Percentiles rank a stretch among this genome's conserved stretches.
Evolutionary conservation across 2,888 invertebrate species (phyloP).

Genomic region (Drosophila peninsularis): DNA sequence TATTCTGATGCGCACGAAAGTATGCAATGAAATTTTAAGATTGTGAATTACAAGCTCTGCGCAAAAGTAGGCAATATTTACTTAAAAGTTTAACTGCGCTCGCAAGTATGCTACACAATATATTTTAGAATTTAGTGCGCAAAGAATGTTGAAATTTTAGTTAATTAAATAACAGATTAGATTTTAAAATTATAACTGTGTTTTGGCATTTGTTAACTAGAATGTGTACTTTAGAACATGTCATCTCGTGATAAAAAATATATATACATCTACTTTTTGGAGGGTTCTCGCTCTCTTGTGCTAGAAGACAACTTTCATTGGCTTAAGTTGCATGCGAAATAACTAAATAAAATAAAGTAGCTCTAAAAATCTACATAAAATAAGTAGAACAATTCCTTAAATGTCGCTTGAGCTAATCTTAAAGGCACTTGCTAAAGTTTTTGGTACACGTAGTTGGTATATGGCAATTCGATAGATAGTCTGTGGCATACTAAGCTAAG

Average conservation of each 20-base stretch:
- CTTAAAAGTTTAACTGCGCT: not conserved
- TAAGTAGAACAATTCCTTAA: slow-evolving; percentile 19
- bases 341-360: not conserved
- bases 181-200: not conserved
- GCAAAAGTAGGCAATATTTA: slow-evolving; percentile 22
- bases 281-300: slow-evolving; percentile 33
- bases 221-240: slow-evolving; percentile 20
- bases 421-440: slow-evolving; percentile 23
- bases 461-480: slow-evolving; percentile 47
- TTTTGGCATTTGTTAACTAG: slow-evolving; percentile 4
- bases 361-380: slow-evolving; percentile 3
- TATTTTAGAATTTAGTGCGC: not conserved
- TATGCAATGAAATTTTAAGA: slow-evolving; percentile 10
- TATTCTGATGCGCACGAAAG: slow-evolving; percentile 7
- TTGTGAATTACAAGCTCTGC: not conserved
- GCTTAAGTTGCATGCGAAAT: slow-evolving; percentile 10
- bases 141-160: not conserved
- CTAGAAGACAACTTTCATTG: slow-evolving; percentile 32
- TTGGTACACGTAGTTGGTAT: slow-evolving; percentile 35
- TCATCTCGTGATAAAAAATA: slow-evolving; percentile 13
- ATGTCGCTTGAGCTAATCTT: not conserved
- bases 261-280: slow-evolving; percentile 21
- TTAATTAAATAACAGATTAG: not conserved
- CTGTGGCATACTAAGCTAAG: slow-evolving; percentile 13
- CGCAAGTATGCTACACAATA: not conserved